Conservation (phyloP, 2,888 invertebrate species). For the Clanis bilineata region DNA sequence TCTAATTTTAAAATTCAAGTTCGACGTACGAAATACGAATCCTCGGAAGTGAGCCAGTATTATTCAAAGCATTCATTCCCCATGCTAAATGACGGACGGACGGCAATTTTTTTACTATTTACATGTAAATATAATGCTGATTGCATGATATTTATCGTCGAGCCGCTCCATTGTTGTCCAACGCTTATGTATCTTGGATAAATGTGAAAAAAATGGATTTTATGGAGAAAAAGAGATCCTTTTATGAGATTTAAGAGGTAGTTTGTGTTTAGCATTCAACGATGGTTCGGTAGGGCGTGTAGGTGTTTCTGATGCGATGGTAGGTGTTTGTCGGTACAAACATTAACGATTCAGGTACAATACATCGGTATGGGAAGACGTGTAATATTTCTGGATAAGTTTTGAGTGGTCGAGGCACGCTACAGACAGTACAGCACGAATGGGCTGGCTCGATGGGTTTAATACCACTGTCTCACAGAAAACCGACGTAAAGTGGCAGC, state of each 20-base stretch:
- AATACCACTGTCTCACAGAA: too few species aligned
- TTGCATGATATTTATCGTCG: slow-evolving; percentile 50
- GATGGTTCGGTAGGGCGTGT: neutral
- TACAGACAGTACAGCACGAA: too few species aligned
- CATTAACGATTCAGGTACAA: too few species aligned
- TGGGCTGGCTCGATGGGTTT: too few species aligned
- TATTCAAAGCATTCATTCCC: slow-evolving; percentile 12
- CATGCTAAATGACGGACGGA: slow-evolving; percentile 33
- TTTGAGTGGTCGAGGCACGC: neutral
- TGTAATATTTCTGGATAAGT: neutral
- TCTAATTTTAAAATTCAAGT: neutral
- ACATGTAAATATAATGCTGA: slow-evolving; percentile 55
- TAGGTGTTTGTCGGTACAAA: neutral
- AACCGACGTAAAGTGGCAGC: too few species aligned
- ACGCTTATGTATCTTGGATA: slow-evolving; percentile 13
- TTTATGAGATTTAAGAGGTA: neutral
- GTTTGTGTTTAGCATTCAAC: slow-evolving; percentile 5
- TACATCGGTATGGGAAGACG: neutral
- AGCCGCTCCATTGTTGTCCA: slow-evolving; percentile 23
- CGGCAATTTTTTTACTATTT: slow-evolving; percentile 50
- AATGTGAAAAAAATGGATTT: slow-evolving; percentile 11
- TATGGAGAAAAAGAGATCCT: slow-evolving; percentile 9
- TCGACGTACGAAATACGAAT: neutral
- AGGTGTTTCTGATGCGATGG: neutral
- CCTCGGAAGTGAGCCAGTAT: neutral